Percentiles rank a stretch among this genome's conserved stretches.
Conservation (phyloP, 92 coral and sea anemone genomes). For the Zoanthus gigantus region DNA sequence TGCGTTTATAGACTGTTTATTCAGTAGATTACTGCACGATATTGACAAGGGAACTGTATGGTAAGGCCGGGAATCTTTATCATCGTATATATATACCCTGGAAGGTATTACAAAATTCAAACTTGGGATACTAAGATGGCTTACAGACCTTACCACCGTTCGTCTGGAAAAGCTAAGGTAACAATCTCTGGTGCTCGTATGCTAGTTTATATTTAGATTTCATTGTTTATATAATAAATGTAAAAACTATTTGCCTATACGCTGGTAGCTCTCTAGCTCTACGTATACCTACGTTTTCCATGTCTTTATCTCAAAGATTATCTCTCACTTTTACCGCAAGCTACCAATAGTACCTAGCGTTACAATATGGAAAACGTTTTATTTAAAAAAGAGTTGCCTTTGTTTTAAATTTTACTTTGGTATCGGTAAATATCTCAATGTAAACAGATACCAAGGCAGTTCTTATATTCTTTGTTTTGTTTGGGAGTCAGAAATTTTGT, state of each 20-base stretch:
- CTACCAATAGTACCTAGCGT: too few species aligned
- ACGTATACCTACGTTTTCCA: too few species aligned
- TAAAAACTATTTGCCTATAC: not conserved
- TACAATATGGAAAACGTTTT: too few species aligned
- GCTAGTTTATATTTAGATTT: too few species aligned
- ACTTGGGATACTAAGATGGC: conserved; percentile 12
- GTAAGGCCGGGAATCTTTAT: not conserved
- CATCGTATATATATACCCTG: not conserved
- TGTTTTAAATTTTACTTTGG: not conserved
- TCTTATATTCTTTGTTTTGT: not conserved
- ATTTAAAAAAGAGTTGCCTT: not conserved
- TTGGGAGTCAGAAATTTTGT: not conserved
- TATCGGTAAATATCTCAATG: not conserved
- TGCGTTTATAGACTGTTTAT: conserved; percentile 19
- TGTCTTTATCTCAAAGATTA: too few species aligned
- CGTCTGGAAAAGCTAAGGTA: conserved; percentile 45
- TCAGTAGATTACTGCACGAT: not conserved
- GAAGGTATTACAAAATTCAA: not conserved
- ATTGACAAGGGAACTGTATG: not conserved
- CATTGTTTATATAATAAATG: too few species aligned
- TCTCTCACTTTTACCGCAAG: too few species aligned
- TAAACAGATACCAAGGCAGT: conserved; percentile 17
- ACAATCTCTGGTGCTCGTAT: too few species aligned
- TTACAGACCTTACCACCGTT: conserved; percentile 34
- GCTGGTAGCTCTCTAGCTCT: not conserved